Evolutionary conservation across 2,797 vertebrate genomes (phyloP).

Genomic region (Coracias cyanogaster): DNA sequence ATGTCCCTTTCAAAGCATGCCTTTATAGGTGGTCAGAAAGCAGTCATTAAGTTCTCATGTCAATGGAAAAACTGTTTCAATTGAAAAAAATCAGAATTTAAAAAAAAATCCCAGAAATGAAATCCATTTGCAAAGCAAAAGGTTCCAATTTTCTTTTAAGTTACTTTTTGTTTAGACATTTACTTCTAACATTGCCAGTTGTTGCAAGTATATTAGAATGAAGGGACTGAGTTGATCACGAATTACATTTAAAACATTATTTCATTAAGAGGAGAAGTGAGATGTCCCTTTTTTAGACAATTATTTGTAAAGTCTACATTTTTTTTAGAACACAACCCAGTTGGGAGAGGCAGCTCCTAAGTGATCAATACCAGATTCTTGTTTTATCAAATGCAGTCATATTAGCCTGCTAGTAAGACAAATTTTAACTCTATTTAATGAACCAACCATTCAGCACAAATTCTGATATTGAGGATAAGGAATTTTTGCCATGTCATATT

Average conservation of each 20-base stretch:
- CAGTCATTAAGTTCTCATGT: neutral
- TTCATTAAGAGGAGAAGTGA: neutral
- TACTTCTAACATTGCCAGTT: neutral
- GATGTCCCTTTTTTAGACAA: neutral
- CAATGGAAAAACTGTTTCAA: neutral
- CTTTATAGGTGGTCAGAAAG: neutral
- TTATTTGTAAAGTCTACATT: neutral
- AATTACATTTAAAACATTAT: neutral
- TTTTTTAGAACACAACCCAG: neutral
- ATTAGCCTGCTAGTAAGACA: neutral
- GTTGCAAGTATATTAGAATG: neutral
- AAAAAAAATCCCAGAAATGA: neutral
- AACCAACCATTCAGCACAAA: neutral
- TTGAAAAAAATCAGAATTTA: neutral
- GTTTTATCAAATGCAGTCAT: neutral
- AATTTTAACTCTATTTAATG: neutral
- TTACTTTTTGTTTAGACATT: neutral
- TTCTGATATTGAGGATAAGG: neutral
- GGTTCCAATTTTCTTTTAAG: neutral
- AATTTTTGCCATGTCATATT: neutral
- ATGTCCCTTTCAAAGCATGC: neutral
- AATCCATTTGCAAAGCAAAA: neutral
- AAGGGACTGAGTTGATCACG: neutral
- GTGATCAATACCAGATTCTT: neutral
- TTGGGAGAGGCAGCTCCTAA: neutral